Conservation (phyloP, 2,888 invertebrate genomes). For the Mantis religiosa region DNA sequence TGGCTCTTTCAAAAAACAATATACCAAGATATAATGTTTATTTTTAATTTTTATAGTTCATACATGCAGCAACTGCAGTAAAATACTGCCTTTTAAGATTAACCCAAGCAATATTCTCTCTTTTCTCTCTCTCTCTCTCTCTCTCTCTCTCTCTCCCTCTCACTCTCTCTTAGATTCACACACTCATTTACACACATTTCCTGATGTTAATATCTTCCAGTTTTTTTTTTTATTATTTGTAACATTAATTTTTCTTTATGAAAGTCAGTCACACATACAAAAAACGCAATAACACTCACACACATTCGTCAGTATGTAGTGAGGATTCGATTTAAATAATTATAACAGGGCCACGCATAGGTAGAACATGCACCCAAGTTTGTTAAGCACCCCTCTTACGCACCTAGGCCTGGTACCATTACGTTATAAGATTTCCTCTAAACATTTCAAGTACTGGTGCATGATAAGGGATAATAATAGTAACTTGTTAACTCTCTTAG, state of each 20-base stretch:
- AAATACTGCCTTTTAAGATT: not conserved
- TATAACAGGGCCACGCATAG: not conserved
- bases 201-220: not conserved
- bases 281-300: not conserved
- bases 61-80: not conserved
- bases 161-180: not conserved
- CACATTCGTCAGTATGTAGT: not conserved
- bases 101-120: not conserved
- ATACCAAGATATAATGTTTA: not conserved
- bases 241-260: not conserved
- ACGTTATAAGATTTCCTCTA: not conserved
- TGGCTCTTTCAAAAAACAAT: not conserved
- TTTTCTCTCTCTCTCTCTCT: not conserved
- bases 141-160: not conserved
- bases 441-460: not conserved
- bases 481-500: not conserved
- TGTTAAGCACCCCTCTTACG: not conserved
- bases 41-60: not conserved
- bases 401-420: conserved; percentile 17
- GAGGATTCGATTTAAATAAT: conserved; percentile 3
- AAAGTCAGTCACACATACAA: not conserved
- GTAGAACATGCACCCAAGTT: not conserved
- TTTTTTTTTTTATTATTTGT: not conserved
- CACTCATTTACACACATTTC: not conserved
- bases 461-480: not conserved